Evolutionary conservation across 2,113 vertebrate species (phyloP), one percentile per base, ranked within the genome.

Genomic region (Indri indri): DNA sequence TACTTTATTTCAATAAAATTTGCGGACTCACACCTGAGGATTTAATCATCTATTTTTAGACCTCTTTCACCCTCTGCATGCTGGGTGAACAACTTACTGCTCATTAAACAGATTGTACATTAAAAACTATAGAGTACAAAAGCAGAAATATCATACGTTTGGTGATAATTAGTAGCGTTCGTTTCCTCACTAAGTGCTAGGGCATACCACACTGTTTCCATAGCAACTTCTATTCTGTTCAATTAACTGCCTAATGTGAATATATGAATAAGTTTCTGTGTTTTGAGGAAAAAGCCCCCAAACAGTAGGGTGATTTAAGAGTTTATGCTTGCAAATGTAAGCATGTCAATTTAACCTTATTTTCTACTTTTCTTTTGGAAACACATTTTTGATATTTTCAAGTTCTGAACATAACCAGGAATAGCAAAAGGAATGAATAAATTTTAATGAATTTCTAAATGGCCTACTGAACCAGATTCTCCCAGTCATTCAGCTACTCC

Each of bases 141-240:
- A 92, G 83, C 30, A 83, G 97, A 98, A 97, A 98, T 98, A 96
- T 96, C 95, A 97, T 98, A 98, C 98, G 68, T 98, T 97, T 98
- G 97, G 96, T 98, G 97, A 97, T 98, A 98, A 99, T 99, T 98
- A 97, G 95, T 96, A 92, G 97, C 94, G 97, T 98, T 98, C 97
- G 95, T 98, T 98, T 98, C 97, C 97, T 97, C 97, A 98, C 94
- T 91, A 90, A 97, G 90, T 97, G 96, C 96, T 84, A 95, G 91
- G 91, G 79, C 83, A 98, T 97, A 98, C 98, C 97, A 97, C 82
- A 91, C 71, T 92, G 99, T 99, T 99, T 98, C 98, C 97, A 98
- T 99, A 98, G 99, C 97, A 99, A 99, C 99, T 57, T 94, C 0
- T 92, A 96, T 98, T 98, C 96, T 97, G 93, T 98, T 98, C 98